Conservation (phyloP, 2,888 invertebrate species). For the Eupeodes luniger region DNA sequence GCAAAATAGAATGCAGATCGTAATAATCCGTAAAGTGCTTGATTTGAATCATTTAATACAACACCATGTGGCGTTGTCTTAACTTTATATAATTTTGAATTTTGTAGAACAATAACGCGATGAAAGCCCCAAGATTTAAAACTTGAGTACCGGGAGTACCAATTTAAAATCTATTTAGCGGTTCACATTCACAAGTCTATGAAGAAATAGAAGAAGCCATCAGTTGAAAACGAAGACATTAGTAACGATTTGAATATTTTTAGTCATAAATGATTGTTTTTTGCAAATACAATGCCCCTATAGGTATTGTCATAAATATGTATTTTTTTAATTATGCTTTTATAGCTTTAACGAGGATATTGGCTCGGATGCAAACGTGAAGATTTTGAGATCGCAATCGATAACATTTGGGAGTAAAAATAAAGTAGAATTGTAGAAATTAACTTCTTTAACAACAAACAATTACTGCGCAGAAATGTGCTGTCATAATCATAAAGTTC, state of each 20-base stretch:
- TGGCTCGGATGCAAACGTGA: slow-evolving; percentile 19
- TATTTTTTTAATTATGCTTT: slow-evolving; percentile 17
- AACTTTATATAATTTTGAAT: slow-evolving; percentile 21
- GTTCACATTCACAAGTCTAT: background rate
- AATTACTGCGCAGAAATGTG: slow-evolving; percentile 35
- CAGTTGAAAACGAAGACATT: background rate
- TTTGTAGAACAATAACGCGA: slow-evolving; percentile 14
- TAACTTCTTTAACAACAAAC: background rate
- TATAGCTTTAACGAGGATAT: slow-evolving; percentile 8
- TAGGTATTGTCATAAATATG: slow-evolving; percentile 24
- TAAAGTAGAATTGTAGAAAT: slow-evolving; percentile 19
- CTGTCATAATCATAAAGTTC: slow-evolving; percentile 52
- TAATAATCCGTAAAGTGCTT: slow-evolving; percentile 27
- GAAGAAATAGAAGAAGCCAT: background rate
- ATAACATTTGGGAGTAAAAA: background rate
- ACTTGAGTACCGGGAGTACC: too few species aligned
- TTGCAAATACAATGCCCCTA: slow-evolving; percentile 16
- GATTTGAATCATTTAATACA: slow-evolving; percentile 35
- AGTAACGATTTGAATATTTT: background rate
- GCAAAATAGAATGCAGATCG: background rate
- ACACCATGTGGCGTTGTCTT: slow-evolving; percentile 43
- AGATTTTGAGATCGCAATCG: slow-evolving; percentile 4
- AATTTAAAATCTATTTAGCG: too few species aligned
- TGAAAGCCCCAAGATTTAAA: background rate
- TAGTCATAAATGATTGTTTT: slow-evolving; percentile 16